Conservation (phyloP, 2,797 vertebrate species). For the Ptychadena robeensis region DNA sequence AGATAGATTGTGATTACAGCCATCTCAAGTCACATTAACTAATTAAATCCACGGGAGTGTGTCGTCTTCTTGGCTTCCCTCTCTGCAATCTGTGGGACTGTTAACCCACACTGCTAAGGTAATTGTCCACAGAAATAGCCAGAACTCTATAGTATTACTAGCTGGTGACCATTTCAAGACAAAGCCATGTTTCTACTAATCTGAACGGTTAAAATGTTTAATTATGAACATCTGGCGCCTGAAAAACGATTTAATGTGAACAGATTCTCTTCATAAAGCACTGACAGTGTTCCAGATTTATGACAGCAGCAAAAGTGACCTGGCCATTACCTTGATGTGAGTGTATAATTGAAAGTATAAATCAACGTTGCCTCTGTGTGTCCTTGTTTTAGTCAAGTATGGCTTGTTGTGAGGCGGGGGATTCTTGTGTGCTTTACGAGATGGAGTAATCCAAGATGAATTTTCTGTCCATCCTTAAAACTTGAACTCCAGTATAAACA, state of each 20-base stretch:
- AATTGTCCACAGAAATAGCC: neutral
- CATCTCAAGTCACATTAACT: neutral
- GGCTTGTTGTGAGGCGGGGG: neutral
- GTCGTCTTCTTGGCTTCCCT: neutral
- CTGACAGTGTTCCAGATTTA: conserved; percentile 12
- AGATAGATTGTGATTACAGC: neutral
- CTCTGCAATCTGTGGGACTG: neutral
- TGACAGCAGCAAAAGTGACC: neutral
- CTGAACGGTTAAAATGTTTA: neutral
- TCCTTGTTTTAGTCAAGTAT: neutral
- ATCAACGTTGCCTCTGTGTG: neutral
- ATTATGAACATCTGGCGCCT: neutral
- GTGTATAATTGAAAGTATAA: conserved; percentile 2
- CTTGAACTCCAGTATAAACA: neutral
- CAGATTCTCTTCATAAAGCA: neutral
- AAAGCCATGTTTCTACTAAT: neutral
- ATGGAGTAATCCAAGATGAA: neutral
- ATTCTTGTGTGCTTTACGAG: neutral
- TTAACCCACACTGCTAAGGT: neutral
- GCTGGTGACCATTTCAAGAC: neutral
- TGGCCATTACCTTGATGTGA: neutral
- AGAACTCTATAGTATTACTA: neutral
- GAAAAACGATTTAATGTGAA: neutral
- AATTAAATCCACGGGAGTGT: neutral
- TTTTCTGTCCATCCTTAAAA: neutral